Base-by-base conservation (phyloP, 2,888 invertebrate genomes). In the Ceramica pisi region DNA sequence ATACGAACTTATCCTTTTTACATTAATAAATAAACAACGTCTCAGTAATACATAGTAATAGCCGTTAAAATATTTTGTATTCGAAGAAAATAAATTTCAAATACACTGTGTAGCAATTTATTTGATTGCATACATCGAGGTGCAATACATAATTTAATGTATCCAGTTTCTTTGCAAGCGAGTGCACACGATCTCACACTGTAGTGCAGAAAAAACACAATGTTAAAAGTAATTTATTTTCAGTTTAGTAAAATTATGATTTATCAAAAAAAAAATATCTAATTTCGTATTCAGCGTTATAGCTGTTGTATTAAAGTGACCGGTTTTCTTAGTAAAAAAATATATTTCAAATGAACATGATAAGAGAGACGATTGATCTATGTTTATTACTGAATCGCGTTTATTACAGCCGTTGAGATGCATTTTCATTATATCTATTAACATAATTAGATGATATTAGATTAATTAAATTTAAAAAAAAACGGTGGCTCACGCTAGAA, bases 391-490 rank as follows among this genome's bases (percentile, higher is more conserved):
- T 69, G 73, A 65, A 80, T 85, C 77, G 85, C 77, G 82, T 86
- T 86, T 66, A 64, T 57, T 67, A 56, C 53, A 67, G 53, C 67
- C 71, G 35, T 61, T 66, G 51, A 68, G 75, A 61, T 75, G 78
- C 69, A 78, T 74, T 80, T 77, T 77, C 61, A 74, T 72, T 81
- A 73, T 73, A 75, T 71, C 68, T 84, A 83, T 83, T 80, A 75
- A 73, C 84, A 84, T 86, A 86, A 87, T 86, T 82, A 84, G 81
- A 82, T 79, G 81, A 84, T 84, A 85, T 85, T 80, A 81, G 81
- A 83, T 84, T 81, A 83, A 87, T 85, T 84, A 84, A 85, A 84
- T 78, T 80, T 74, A 50, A 75, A 78, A 83, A 83, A 84, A 86
- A 76, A 73, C 61, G 61, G 53, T 63, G 55, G 55, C 80, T 80